A percentile compares a stretch with the other conserved stretches of the same genome.
Conservation (phyloP, 2,797 vertebrate genomes). For the Clarias fuscus region DNA sequence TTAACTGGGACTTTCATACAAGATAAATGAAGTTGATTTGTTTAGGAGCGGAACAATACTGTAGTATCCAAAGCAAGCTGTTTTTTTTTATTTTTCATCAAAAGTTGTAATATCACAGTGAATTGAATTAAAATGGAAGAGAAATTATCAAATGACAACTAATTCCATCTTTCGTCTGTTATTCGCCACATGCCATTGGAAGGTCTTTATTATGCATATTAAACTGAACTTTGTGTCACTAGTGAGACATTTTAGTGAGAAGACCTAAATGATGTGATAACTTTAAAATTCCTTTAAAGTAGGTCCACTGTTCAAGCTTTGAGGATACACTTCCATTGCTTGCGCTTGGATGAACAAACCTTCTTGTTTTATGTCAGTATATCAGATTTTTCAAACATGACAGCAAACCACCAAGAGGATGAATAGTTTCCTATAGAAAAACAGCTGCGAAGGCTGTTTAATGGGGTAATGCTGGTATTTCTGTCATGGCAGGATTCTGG, state of each 20-base stretch:
- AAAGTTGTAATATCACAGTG: neutral
- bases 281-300: neutral
- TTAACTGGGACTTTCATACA: neutral
- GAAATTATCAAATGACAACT: neutral
- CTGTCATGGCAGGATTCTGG: conserved; percentile 50
- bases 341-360: neutral
- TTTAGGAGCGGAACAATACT: too few relatives aligned
- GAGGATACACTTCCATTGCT: neutral
- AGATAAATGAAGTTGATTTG: neutral
- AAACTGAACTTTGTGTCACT: neutral
- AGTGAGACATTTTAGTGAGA: neutral
- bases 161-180: too few relatives aligned
- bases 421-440: conserved; percentile 45
- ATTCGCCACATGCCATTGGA: neutral
- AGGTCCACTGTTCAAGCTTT: neutral
- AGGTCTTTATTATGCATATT: neutral
- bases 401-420: conserved; percentile 44
- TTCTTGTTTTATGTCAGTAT: neutral
- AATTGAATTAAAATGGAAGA: neutral
- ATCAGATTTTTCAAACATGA: conserved; percentile 19
- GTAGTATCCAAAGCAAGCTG: neutral
- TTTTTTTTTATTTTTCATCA: neutral
- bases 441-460: conserved; percentile 55
- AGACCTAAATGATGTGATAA: neutral
- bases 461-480: conserved; percentile 56